Evolutionary conservation across 1,140 invertebrate genomes (phyloP).

Genomic region (Ceratosolen solmsi): DNA sequence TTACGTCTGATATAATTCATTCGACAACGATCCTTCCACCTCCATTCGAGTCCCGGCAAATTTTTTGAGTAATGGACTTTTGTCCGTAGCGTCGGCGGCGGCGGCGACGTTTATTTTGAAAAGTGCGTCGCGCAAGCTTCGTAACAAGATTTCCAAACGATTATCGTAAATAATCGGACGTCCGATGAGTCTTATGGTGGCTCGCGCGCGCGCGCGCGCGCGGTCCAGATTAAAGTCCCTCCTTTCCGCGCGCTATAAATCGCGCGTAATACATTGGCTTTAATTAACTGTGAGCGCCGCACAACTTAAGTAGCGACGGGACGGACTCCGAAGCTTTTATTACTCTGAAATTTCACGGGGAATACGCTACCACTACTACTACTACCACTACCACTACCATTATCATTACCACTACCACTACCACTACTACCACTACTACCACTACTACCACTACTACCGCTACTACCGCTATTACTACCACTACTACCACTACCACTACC

Average conservation of each 20-base stretch:
- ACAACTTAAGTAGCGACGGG: neutral
- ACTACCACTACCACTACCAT: too few species aligned
- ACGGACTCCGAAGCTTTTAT: slow-evolving; percentile 21
- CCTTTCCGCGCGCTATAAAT: slow-evolving; percentile 44
- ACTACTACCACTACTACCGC: neutral
- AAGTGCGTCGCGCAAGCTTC: slow-evolving; percentile 32
- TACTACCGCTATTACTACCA: too few species aligned
- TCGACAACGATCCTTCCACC: neutral
- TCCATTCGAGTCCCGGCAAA: too few species aligned
- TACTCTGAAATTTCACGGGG: slow-evolving; percentile 36
- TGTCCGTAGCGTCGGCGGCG: neutral
- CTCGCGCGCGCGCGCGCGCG: slow-evolving; percentile 4
- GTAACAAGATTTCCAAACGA: slow-evolving; percentile 50
- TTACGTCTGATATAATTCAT: slow-evolving; percentile 3
- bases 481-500: too few species aligned
- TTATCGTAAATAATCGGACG: slow-evolving; percentile 50
- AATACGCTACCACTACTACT: neutral
- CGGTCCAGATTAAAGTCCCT: slow-evolving; percentile 34
- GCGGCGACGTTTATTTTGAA: slow-evolving; percentile 19
- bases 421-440: too few species aligned
- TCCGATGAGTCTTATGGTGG: slow-evolving; percentile 38
- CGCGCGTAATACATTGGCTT: slow-evolving; percentile 48
- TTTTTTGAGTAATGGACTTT: slow-evolving; percentile 40
- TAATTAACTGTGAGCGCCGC: slow-evolving; percentile 45
- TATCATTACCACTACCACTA: too few species aligned